Percentiles rank a stretch among this genome's conserved stretches.
phyloP scores from a whole-genome alignment of 2,797 vertebrate genomes.

The Dipus sagitta region DNA sequence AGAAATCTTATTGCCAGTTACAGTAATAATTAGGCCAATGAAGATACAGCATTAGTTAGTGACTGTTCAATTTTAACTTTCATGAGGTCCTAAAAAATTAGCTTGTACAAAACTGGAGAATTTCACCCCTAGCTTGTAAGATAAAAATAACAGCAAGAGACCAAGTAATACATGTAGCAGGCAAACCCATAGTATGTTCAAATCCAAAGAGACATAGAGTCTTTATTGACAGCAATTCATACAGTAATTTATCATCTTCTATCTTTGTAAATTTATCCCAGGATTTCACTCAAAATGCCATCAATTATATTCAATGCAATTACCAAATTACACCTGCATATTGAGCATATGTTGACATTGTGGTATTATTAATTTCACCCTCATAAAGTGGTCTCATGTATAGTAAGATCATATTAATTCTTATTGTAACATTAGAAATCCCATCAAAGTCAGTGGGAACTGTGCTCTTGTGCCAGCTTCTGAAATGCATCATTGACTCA shows the following conservation, averaged over 20 bases:
- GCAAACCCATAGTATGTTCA: not conserved
- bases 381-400: conserved; percentile 16
- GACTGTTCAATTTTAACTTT: conserved; percentile 68
- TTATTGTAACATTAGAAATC: conserved; percentile 6
- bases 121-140: conserved; percentile 41
- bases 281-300: conserved; percentile 23
- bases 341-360: not conserved
- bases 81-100: conserved; percentile 43
- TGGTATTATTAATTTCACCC: conserved; percentile 36
- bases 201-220: not conserved
- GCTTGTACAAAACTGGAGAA: conserved; percentile 46
- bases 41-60: conserved; percentile 69
- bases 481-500: not conserved
- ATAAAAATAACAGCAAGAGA: conserved; percentile 32
- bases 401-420: not conserved
- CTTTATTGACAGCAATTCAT: not conserved
- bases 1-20: conserved; percentile 63
- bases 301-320: not conserved
- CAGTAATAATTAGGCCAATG: conserved; percentile 58
- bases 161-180: not conserved
- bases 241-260: conserved; percentile 2
- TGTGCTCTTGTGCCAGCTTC: not conserved
- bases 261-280: not conserved
- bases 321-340: not conserved
- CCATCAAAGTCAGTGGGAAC: not conserved